These are phyloP conservation scores for Pilophorus perplexus DNA, from an alignment of 2,888 invertebrate species.

Conservation along the genomic window DNA sequence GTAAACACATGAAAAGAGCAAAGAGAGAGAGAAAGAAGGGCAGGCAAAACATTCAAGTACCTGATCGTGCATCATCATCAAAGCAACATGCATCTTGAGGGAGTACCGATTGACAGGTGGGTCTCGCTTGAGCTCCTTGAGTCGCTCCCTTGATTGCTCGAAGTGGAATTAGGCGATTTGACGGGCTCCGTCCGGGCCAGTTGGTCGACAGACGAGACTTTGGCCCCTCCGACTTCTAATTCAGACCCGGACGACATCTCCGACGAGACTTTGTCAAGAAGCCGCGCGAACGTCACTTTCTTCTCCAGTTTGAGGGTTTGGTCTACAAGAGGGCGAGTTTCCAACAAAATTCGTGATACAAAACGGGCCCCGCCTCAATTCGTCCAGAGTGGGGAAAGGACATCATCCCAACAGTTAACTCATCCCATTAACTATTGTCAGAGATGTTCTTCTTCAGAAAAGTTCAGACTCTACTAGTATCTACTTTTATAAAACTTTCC, in stretches of 20 bases:
- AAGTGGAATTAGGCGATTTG: conserved; percentile 58
- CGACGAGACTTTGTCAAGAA: conserved; percentile 71
- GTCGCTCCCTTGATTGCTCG: conserved; percentile 73
- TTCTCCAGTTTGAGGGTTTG: conserved; percentile 62
- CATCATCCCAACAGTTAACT: too few species aligned
- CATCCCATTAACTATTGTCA: too few species aligned
- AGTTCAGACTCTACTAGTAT: too few species aligned
- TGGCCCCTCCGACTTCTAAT: conserved; percentile 56
- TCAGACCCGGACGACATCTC: conserved; percentile 75
- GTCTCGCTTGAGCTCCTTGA: conserved; percentile 60
- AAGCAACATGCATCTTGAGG: conserved; percentile 46
- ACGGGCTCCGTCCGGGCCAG: conserved; percentile 53
- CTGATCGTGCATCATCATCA: conserved; percentile 44
- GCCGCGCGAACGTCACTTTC: conserved; percentile 73
- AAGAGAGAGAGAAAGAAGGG: conserved; percentile 24
- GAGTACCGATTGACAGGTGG: conserved; percentile 46
- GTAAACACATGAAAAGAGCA: not conserved
- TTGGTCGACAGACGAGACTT: conserved; percentile 44
- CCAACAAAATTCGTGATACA: not conserved
- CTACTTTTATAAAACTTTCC: too few species aligned
- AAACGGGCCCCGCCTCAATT: too few species aligned
- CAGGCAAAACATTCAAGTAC: conserved; percentile 28
- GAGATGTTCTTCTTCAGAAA: too few species aligned
- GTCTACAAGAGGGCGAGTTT: conserved; percentile 31
- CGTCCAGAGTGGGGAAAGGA: too few species aligned